A percentile compares a stretch with the other conserved stretches of the same genome.
Conservation (phyloP, 2,888 invertebrate species). For the Elmis aenea region DNA sequence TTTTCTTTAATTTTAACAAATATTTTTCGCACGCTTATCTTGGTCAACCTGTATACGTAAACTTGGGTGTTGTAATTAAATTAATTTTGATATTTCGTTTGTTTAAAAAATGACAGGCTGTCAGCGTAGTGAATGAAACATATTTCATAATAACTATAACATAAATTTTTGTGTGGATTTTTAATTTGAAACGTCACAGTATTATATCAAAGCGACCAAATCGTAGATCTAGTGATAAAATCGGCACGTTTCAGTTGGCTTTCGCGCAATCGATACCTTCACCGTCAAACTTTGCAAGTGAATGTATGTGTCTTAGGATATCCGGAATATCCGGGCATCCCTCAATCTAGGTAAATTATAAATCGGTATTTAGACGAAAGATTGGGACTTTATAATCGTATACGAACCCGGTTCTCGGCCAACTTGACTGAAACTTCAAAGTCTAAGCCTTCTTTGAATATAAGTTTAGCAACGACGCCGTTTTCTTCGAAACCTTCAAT, state of each 20-base stretch:
- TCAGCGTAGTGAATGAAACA: too few species aligned
- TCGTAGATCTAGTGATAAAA: too few species aligned
- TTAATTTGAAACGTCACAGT: too few species aligned
- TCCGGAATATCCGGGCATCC: slow-evolving; percentile 28
- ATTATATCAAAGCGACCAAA: too few species aligned
- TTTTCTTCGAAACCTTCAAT: slow-evolving; percentile 73
- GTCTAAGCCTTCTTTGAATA: slow-evolving; percentile 60
- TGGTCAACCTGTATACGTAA: too few species aligned
- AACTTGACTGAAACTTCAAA: slow-evolving; percentile 65
- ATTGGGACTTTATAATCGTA: slow-evolving; percentile 18
- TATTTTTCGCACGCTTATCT: too few species aligned
- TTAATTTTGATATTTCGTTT: too few species aligned
- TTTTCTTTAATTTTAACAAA: too few species aligned
- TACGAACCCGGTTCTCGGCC: slow-evolving; percentile 59
- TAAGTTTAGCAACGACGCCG: slow-evolving; percentile 67
- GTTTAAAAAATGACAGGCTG: too few species aligned
- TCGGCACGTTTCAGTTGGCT: slow-evolving; percentile 31
- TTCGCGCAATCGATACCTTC: slow-evolving; percentile 32
- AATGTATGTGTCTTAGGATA: slow-evolving; percentile 30
- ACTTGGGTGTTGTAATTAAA: too few species aligned
- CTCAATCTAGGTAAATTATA: slow-evolving; percentile 33
- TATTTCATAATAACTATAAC: too few species aligned
- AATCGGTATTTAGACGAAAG: slow-evolving; percentile 32
- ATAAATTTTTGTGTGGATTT: too few species aligned
- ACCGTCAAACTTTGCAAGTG: slow-evolving; percentile 30